Conservation (phyloP, 1,140 invertebrate species). For the Mesaphorura yosii region DNA sequence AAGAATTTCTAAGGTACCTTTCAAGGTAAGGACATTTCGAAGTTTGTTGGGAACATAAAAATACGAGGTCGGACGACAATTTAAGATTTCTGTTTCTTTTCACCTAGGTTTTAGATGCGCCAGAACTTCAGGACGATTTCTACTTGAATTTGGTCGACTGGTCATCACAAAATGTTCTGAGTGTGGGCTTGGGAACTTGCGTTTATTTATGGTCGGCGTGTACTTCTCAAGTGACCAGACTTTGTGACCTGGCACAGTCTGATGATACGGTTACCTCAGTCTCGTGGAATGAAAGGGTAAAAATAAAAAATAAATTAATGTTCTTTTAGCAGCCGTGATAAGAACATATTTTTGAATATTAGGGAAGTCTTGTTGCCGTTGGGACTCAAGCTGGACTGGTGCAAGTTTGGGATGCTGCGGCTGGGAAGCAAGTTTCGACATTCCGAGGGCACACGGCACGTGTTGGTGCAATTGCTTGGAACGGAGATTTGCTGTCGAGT, state of each 20-base stretch:
- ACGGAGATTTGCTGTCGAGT: constrained; percentile 90
- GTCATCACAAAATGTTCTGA: constrained; percentile 97
- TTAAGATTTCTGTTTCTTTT: constrained; percentile 25
- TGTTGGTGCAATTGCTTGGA: constrained; percentile 94
- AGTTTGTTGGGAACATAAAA: not conserved
- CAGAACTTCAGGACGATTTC: constrained; percentile 98
- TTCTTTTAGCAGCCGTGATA: too few species aligned
- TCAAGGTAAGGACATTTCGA: constrained; percentile 52
- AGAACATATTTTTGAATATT: too few species aligned
- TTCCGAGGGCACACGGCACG: constrained; percentile 83
- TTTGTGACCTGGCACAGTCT: constrained; percentile 89
- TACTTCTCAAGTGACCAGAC: constrained; percentile 90
- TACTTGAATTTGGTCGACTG: constrained; percentile 98
- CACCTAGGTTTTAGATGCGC: constrained; percentile 84
- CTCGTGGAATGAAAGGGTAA: constrained; percentile 88
- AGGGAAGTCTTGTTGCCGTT: constrained; percentile 89
- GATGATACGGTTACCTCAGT: constrained; percentile 95
- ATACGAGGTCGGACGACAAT: constrained; percentile 4
- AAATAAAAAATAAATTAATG: constrained; percentile 4
- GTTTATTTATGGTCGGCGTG: constrained; percentile 99
- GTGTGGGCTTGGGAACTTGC: constrained; percentile 94
- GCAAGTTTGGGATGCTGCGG: constrained; percentile 92
- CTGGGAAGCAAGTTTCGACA: constrained; percentile 77
- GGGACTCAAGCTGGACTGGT: constrained; percentile 95
- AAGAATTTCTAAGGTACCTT: constrained; percentile 94